These are phyloP conservation scores for Papilio helenus DNA, from an alignment of 1,140 invertebrate genomes.

Conservation along the genomic window DNA sequence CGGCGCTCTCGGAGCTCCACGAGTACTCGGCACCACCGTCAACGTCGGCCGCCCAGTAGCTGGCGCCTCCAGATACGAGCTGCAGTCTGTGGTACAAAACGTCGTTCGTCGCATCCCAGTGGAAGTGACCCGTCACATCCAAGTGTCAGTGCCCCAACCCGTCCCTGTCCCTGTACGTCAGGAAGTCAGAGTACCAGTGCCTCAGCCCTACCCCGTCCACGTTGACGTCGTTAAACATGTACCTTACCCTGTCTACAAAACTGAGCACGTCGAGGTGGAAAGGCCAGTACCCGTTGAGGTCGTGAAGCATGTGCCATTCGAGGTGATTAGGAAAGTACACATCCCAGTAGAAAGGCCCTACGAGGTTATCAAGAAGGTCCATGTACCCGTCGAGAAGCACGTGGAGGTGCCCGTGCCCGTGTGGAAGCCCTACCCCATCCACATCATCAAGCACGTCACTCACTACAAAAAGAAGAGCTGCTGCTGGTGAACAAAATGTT, in stretches of 20 bases:
- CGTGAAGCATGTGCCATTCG: conserved; percentile 71
- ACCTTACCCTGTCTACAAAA: conserved; percentile 76
- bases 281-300: conserved; percentile 76
- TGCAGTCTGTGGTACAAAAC: conserved; percentile 75
- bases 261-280: conserved; percentile 75
- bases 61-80: conserved; percentile 65
- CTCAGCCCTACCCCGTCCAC: conserved; percentile 78
- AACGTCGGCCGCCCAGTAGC: conserved; percentile 58
- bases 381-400: conserved; percentile 74
- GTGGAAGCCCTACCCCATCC: conserved; percentile 77
- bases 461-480: conserved; percentile 78
- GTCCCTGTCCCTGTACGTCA: conserved; percentile 72
- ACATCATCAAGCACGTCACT: conserved; percentile 78
- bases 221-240: conserved; percentile 77
- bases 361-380: conserved; percentile 77
- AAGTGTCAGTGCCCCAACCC: conserved; percentile 71
- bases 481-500: conserved; percentile 64
- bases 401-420: conserved; percentile 73
- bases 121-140: conserved; percentile 70
- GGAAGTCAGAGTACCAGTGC: conserved; percentile 75
- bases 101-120: conserved; percentile 70
- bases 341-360: conserved; percentile 75
- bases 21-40: conserved; percentile 69
- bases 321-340: conserved; percentile 74
- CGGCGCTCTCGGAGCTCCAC: conserved; percentile 50